Base-by-base conservation (phyloP, 2,113 vertebrate genomes). In the Rhipidura dahli region DNA sequence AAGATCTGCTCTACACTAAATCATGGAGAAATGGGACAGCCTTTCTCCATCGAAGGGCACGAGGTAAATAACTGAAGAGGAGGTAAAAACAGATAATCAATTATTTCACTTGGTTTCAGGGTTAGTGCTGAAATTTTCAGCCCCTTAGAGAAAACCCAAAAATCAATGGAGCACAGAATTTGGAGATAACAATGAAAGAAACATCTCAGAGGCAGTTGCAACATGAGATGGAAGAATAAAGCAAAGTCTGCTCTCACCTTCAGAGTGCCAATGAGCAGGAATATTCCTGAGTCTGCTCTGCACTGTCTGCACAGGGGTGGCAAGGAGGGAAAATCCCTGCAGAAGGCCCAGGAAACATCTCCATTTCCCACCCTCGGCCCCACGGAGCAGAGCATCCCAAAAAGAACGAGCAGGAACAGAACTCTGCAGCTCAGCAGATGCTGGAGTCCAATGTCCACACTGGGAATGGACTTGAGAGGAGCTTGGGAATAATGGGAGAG, bases 51-150 rank as follows among this genome's bases (percentile, higher is more conserved):
- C 7, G 81, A 96, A 96, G 95, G 90, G 68, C 91, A 95, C 3
- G 23, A 91, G 89, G 68, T 90, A 97, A 95, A 93, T 90, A 97
- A 96, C 86, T 53, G 93, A 94, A 73, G 82, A 94, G 84, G 89
- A 94, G 91, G 89, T 42, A 93, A 94, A 96, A 96, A 70, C 92
- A 95, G 94, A 93, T 96, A 97, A 96, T 96, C 95, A 93, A 95
- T 97, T 97, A 93, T 65, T 96, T 88, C 65, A 87, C 28, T n/a
- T 93, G 61, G 75, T 92, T 96, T 78, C 93, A 51, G 96, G 92
- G 90, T 76, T 84, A 88, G 69, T 59, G 71, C 39, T 83, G 81
- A 89, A 95, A 93, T 82, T 88, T 86, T 95, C 93, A 95, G 70
- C 80, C 83, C 93, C 47, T 93, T 53, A 51, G 79, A 94, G 91